A percentile compares a stretch with the other conserved stretches of the same genome.
phyloP scores from a whole-genome alignment of 2,888 invertebrate species.

The Drosophila neotestacea region DNA sequence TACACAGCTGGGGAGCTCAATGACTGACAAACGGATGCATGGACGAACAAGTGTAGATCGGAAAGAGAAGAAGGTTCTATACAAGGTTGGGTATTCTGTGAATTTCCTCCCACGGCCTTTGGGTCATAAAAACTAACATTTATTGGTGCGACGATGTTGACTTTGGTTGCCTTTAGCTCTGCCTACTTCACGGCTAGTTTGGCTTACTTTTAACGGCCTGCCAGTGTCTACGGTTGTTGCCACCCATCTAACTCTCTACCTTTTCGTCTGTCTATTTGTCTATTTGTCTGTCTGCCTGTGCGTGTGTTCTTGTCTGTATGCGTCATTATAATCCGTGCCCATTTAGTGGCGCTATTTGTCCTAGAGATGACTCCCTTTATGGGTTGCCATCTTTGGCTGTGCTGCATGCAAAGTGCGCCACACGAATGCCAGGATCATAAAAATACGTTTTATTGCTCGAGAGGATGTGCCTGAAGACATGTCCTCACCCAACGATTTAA shows the following conservation, averaged over 20 bases:
- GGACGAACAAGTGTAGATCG: not conserved
- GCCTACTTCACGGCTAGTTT: constrained; percentile 72
- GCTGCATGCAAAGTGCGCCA: constrained; percentile 74
- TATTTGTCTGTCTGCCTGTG: constrained; percentile 2
- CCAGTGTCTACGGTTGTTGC: constrained; percentile 14
- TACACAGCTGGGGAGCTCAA: constrained; percentile 47
- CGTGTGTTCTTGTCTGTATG: constrained; percentile 33
- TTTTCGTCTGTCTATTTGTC: not conserved
- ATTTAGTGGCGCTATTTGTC: constrained; percentile 78
- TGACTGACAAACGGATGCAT: constrained; percentile 4
- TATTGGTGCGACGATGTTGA: constrained; percentile 62
- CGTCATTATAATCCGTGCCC: constrained; percentile 80
- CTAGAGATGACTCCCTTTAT: constrained; percentile 75
- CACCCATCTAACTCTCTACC: constrained; percentile 8
- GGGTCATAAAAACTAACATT: constrained; percentile 76
- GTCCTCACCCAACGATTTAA: constrained; percentile 45
- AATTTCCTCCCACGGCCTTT: constrained; percentile 26
- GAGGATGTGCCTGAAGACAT: constrained; percentile 71
- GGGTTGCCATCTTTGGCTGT: constrained; percentile 49
- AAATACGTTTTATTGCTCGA: constrained; percentile 79
- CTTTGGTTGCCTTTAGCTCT: constrained; percentile 45
- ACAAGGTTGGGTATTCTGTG: constrained; percentile 23
- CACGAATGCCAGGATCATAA: constrained; percentile 72
- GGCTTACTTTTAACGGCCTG: constrained; percentile 71
- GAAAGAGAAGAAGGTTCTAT: constrained; percentile 7